These are phyloP conservation scores for Mustelus asterias DNA, from an alignment of 2,113 vertebrate species.

Conservation along the genomic window DNA sequence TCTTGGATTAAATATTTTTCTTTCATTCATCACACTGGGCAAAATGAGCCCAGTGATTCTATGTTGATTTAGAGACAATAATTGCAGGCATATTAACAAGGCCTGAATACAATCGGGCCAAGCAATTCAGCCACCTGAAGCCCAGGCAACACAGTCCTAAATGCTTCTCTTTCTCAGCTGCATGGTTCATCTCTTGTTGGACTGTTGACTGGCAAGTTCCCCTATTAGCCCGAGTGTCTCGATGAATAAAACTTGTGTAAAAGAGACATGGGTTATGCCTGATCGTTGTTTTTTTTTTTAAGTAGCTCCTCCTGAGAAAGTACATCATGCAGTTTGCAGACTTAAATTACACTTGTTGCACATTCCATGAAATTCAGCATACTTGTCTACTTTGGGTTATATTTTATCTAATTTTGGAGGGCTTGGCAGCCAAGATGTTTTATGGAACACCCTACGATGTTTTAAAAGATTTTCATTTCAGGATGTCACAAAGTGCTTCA, in stretches of 20 bases:
- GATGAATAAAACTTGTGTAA: not conserved
- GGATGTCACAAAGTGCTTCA: not conserved
- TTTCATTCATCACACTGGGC: not conserved
- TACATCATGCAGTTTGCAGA: not conserved
- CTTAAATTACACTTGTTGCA: not conserved
- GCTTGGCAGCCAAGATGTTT: not conserved
- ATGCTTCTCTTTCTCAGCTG: not conserved
- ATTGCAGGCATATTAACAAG: not conserved
- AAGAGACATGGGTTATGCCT: not conserved
- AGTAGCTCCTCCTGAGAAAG: not conserved
- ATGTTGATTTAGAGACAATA: not conserved
- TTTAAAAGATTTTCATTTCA: not conserved
- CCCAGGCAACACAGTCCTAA: not conserved
- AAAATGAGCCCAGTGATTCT: not conserved
- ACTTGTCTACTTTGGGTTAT: not conserved
- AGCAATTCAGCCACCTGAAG: not conserved
- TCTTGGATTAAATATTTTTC: not conserved
- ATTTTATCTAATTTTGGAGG: not conserved
- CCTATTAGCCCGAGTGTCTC: not conserved
- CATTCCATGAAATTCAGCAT: not conserved
- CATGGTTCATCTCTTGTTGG: not conserved
- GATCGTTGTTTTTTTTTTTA: no score
- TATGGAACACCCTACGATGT: no score
- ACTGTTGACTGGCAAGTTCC: not conserved
- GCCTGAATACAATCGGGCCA: not conserved